Evolutionary conservation across 2,888 invertebrate genomes (phyloP), one percentile per base, ranked within the genome.

Genomic region (Brachypterus glaber): DNA sequence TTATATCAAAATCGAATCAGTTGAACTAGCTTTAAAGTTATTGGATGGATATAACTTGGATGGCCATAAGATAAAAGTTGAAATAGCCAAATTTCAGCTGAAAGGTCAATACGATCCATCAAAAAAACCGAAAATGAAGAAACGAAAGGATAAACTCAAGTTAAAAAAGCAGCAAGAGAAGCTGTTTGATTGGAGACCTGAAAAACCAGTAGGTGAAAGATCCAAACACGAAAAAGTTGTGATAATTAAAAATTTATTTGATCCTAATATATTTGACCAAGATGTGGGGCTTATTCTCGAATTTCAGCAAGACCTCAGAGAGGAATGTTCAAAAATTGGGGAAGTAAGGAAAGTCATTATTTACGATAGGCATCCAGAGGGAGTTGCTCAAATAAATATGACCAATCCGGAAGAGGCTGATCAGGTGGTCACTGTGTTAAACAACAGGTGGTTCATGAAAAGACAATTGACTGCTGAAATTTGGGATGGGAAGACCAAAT

Each of bases 121-220:
- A 1, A 74, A 91, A 37, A 92, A 91, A 62, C 91, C 91, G 0
- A 93, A 90, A 63, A 83, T 85, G 63, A 87, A 83, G 60, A 85
- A 82, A 63, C 87, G 87, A 61, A 82, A 83, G 50, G 90, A 91
- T 47, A 82, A 90, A 52, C 88, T 95, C 48, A 95, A 92, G 59
- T 61, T 90, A 37, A 88, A 87, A 66, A 90, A 90, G 63, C 82
- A 84, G 66, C 89, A 96, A 60, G 87, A 93, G 59, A 93, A 90
- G 59, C 68, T 96, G 33, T 89, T 98, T 62, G 95, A 92, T 62
- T 98, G 98, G 98, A 73, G 89, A 42, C 95, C 96, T 0, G 96
- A 97, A 52, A 89, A 88, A 61, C 73, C 88, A 59, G 69, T 82
- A 18, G 90, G 89, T 1, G 87, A 89, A 55, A 74, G 92, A 34